Evolutionary conservation across 2,113 vertebrate genomes (phyloP).

Genomic region (Corydoras sp.): DNA sequence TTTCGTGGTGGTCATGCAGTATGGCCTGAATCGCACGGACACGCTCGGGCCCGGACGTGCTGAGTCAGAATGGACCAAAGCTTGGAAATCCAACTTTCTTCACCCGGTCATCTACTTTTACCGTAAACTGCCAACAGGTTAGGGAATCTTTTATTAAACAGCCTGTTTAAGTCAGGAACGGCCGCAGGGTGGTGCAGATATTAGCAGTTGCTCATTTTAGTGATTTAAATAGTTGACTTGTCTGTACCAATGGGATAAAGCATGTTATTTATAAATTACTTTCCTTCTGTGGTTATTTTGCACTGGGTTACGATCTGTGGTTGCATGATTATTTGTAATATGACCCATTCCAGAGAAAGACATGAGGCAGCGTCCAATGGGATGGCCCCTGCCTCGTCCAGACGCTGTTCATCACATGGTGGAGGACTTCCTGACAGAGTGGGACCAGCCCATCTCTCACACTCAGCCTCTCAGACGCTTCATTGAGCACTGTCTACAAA

Average conservation of each 20-base stretch:
- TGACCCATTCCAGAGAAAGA: conserved; percentile 68
- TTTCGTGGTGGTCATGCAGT: conserved; percentile 86
- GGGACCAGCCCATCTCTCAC: conserved; percentile 82
- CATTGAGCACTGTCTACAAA: conserved; percentile 84
- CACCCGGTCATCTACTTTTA: conserved; percentile 95
- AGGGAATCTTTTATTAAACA: conserved; percentile 21
- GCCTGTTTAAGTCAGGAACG: background rate
- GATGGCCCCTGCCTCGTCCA: conserved; percentile 85
- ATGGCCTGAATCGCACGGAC: conserved; percentile 79
- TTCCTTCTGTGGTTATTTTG: too few relatives aligned
- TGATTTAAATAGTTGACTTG: too few relatives aligned
- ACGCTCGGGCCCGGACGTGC: conserved; percentile 73
- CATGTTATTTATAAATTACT: background rate
- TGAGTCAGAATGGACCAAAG: conserved; percentile 78
- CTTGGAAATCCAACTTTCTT: conserved; percentile 92
- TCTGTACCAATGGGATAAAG: too few relatives aligned
- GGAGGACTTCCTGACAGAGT: conserved; percentile 94
- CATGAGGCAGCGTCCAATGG: conserved; percentile 72
- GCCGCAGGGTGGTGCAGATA: background rate
- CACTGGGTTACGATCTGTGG: background rate
- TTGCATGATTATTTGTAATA: background rate
- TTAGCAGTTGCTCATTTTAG: too few relatives aligned
- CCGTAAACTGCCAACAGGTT: conserved; percentile 79
- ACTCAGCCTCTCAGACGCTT: conserved; percentile 87
- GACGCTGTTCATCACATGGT: conserved; percentile 84